These are phyloP conservation scores for Formica aserva DNA, from an alignment of 2,888 invertebrate genomes.

Conservation along the genomic window DNA sequence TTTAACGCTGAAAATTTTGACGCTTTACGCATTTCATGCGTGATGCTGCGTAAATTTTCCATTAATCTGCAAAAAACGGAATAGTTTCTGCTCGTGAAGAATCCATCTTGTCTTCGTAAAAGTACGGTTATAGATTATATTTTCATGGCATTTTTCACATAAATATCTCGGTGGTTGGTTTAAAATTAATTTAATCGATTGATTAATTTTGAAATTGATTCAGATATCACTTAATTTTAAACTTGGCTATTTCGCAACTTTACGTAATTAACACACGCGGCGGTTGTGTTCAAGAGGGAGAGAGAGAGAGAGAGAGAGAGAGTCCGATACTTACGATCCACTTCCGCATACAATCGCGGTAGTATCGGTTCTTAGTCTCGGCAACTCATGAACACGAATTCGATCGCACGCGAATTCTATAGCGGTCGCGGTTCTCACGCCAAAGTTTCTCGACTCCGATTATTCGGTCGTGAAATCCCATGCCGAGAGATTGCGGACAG, in stretches of 20 bases:
- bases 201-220: background rate
- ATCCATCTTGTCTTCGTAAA: background rate
- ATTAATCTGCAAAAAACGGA: slow-evolving; percentile 16
- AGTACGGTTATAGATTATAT: background rate
- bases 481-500: slow-evolving; percentile 54
- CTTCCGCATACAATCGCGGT: background rate
- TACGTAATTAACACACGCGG: slow-evolving; percentile 9
- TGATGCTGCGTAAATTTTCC: background rate
- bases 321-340: background rate
- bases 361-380: slow-evolving; percentile 16
- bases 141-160: background rate
- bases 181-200: background rate
- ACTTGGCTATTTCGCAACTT: slow-evolving; percentile 5
- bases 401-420: slow-evolving; percentile 44
- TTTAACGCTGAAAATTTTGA: background rate
- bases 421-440: slow-evolving; percentile 41
- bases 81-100: background rate
- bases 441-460: slow-evolving; percentile 47
- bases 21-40: background rate
- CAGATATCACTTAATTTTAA: background rate
- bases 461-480: slow-evolving; percentile 50
- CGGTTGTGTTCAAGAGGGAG: background rate
- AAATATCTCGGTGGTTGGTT: background rate
- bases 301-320: slow-evolving; percentile 15
- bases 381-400: slow-evolving; percentile 34